Evolutionary conservation across 2,113 vertebrate genomes (phyloP).

Genomic region (Myotis lucifugus): DNA sequence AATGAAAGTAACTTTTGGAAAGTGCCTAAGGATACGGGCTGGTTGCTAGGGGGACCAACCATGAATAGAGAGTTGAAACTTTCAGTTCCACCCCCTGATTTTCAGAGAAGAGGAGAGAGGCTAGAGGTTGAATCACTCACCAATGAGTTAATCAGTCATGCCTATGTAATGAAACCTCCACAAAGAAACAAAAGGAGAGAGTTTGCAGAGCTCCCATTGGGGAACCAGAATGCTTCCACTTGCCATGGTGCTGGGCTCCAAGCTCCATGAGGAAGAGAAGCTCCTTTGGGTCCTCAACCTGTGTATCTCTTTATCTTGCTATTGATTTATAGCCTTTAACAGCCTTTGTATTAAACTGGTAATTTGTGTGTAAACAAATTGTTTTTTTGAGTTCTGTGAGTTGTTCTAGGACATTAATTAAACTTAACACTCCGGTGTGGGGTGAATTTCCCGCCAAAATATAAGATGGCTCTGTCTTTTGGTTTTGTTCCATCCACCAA

Average conservation of each 20-base stretch:
- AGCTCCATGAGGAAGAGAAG: neutral
- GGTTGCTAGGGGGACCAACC: neutral
- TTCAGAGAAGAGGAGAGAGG: neutral
- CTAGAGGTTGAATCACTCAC: neutral
- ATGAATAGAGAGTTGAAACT: neutral
- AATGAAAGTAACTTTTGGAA: neutral
- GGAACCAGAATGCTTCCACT: neutral
- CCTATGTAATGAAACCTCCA: neutral
- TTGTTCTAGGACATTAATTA: neutral
- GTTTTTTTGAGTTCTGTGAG: neutral
- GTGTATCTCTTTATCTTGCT: neutral
- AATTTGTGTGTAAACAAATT: neutral
- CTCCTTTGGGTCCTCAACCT: neutral
- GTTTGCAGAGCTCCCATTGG: neutral
- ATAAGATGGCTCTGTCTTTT: too few species aligned
- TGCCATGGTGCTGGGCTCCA: neutral
- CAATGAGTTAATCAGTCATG: neutral
- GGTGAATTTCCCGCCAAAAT: too few species aligned
- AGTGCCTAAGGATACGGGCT: neutral
- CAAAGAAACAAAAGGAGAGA: neutral
- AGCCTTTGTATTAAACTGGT: neutral
- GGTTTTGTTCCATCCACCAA: too few species aligned
- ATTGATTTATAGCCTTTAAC: neutral
- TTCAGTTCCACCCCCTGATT: neutral
- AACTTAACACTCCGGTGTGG: too few species aligned